phyloP scores from a whole-genome alignment of 2,113 vertebrate species.

The western clawed frog (Xenopus tropicalis) region DNA sequence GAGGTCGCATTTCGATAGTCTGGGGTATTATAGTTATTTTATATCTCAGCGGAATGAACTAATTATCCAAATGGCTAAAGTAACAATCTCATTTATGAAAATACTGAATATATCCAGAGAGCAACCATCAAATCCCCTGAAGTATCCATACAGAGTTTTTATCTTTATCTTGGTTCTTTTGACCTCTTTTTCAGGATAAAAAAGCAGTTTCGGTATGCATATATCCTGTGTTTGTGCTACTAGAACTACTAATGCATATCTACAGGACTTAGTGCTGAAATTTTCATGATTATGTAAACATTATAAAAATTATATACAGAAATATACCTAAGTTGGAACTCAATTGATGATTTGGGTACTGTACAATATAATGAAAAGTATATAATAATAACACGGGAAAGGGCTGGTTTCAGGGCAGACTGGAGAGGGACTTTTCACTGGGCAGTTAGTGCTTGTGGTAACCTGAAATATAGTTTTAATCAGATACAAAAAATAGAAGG shows the following conservation, averaged over 20 bases:
- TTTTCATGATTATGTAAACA: too few species aligned
- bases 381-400: not conserved
- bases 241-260: not conserved
- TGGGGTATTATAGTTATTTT: not conserved
- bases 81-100: slow-evolving; percentile 1
- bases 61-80: not conserved
- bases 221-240: not conserved
- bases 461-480: too few species aligned
- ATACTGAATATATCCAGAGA: not conserved
- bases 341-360: too few species aligned
- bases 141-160: not conserved
- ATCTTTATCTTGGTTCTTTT: not conserved
- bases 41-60: not conserved
- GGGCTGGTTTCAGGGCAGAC: too few species aligned
- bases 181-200: not conserved
- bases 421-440: too few species aligned
- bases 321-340: too few species aligned
- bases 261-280: not conserved
- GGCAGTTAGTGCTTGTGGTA: too few species aligned
- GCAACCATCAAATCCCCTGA: not conserved
- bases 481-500: too few species aligned
- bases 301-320: too few species aligned
- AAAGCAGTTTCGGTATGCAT: not conserved
- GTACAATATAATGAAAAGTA: too few species aligned
- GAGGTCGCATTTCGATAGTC: not conserved